Conservation (phyloP, 1,140 invertebrate species). For the Sarcophaga peregrina region DNA sequence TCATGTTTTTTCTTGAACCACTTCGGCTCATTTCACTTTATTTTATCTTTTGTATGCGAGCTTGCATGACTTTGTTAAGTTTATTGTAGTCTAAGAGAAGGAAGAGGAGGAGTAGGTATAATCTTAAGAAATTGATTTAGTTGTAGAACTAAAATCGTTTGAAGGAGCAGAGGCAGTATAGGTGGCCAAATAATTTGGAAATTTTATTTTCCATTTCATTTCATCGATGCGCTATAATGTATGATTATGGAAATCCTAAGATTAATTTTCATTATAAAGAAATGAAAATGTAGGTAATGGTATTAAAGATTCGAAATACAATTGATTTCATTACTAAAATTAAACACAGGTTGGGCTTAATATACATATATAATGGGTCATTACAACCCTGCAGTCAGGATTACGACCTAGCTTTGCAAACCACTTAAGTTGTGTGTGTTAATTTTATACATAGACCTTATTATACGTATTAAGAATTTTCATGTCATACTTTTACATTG, state of each 20-base stretch:
- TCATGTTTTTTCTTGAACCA: not conserved
- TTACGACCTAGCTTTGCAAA: too few species aligned
- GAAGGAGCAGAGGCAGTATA: not conserved
- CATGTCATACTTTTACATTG: too few species aligned
- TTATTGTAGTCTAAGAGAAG: not conserved
- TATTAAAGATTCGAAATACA: too few species aligned
- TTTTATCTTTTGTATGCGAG: not conserved
- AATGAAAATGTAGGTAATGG: too few species aligned
- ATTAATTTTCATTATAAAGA: not conserved
- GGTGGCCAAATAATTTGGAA: not conserved
- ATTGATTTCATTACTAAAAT: too few species aligned
- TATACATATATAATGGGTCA: too few species aligned
- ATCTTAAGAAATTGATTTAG: slow-evolving; percentile 12
- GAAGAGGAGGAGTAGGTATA: too few species aligned
- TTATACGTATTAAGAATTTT: too few species aligned
- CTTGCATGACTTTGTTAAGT: not conserved
- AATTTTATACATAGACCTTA: too few species aligned
- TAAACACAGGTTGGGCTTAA: too few species aligned
- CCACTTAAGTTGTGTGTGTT: too few species aligned
- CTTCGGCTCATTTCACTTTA: not conserved
- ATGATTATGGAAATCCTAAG: not conserved
- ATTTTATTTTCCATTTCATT: not conserved
- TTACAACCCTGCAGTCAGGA: too few species aligned
- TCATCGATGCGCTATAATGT: not conserved
- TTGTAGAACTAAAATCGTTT: not conserved